Evolutionary conservation across 2,113 vertebrate species (phyloP), one percentile per base, ranked within the genome.

Genomic region (Deroptyus accipitrinus): DNA sequence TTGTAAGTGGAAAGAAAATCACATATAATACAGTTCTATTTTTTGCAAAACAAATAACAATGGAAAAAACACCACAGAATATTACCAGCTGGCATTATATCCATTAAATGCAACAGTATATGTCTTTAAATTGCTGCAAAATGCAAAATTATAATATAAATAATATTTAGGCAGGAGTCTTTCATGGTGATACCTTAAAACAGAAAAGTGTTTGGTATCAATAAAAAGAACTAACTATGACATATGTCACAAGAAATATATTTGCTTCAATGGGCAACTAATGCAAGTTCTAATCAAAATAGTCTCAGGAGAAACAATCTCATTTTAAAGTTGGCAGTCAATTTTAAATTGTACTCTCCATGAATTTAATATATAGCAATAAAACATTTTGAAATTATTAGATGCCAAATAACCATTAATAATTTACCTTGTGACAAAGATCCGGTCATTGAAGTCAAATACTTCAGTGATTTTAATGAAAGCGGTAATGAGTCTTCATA

Each of bases 321-420:
- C 82, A 95, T 96, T 97, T 96, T 96, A 96, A 97, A 97, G 22
- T 81, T 96, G 96, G 96, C 97, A 97, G 73, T 91, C 74, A 72
- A 39, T 89, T 94, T 90, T 64, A 81, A 83, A 88, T 54, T 57
- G 15, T 74, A 75, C 46, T 89, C 33, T 94, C 22, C 20, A 28
- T 41, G 91, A 92, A 96, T 95, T 94, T 92, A 94, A 92, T 85
- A 93, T 59, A 89, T 72, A 88, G 70, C 51, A 91, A 79, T 75
- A 78, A 95, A 94, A 83, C 52, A 94, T 93, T 94, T 84, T 63
- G 54, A 96, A 94, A 93, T 92, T 96, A 96, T 95, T 91, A 94
- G 78, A 87, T 80, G 73, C 74, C 67, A 92, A 85, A 89, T 85
- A 89, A 15, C 16, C 18, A 68, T 93, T 96, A 94, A 89, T 94